Conservation (phyloP, 1,140 invertebrate species). For the Lanistes nyassanus region DNA sequence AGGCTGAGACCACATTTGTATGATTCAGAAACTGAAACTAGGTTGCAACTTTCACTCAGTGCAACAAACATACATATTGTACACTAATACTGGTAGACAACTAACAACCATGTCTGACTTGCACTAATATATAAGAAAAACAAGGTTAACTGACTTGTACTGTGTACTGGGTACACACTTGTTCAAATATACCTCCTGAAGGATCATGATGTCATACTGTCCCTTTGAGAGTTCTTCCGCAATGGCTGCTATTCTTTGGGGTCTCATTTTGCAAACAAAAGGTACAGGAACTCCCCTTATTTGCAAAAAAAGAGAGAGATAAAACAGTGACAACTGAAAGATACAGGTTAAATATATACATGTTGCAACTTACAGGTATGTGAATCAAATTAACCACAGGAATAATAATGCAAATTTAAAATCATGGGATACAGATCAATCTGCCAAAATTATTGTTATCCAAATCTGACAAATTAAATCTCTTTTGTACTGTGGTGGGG, state of each 20-base stretch:
- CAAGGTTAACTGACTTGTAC: no score
- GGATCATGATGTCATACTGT: conserved; percentile 84
- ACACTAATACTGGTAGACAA: no score
- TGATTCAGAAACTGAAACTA: no score
- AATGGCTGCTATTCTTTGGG: conserved; percentile 82
- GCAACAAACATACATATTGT: no score
- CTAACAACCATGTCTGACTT: no score
- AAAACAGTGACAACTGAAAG: neutral
- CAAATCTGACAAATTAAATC: neutral
- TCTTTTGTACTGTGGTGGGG: neutral
- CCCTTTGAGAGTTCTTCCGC: conserved; percentile 76
- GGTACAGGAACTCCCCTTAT: conserved; percentile 85
- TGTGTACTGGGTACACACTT: no score
- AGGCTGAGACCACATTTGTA: no score
- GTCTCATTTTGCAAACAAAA: conserved; percentile 74
- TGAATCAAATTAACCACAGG: neutral
- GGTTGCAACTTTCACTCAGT: no score
- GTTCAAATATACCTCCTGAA: conserved; percentile 83
- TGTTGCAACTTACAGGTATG: neutral
- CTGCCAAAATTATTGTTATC: neutral
- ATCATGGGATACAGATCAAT: neutral
- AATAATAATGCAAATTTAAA: neutral
- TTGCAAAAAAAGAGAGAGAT: no score
- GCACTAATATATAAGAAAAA: no score
- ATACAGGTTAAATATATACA: neutral